These are phyloP conservation scores for Mus minutoides DNA, from an alignment of 2,797 vertebrate genomes.

Conservation along the genomic window DNA sequence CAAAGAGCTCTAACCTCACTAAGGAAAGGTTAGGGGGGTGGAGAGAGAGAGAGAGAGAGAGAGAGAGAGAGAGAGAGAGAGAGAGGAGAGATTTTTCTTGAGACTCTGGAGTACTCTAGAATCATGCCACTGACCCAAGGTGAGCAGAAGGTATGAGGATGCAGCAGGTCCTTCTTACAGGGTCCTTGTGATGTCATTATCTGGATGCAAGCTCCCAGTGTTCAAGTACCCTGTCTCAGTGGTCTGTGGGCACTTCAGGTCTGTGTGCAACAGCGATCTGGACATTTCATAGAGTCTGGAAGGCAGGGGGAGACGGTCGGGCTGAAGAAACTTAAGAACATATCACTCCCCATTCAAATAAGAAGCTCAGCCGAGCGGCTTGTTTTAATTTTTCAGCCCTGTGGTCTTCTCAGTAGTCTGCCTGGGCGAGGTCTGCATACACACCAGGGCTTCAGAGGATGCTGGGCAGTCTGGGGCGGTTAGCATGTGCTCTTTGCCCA, in stretches of 20 bases:
- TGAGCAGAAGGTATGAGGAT: neutral
- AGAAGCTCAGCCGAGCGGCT: neutral
- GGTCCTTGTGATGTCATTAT: neutral
- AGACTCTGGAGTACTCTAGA: neutral
- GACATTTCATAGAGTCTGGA: neutral
- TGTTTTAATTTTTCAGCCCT: neutral
- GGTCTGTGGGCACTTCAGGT: neutral
- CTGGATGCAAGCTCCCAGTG: neutral
- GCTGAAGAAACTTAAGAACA: neutral
- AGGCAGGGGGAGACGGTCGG: neutral
- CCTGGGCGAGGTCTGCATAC: conserved; percentile 29
- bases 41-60: neutral
- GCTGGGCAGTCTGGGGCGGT: neutral
- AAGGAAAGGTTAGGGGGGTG: neutral
- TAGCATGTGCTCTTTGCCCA: conserved; percentile 44
- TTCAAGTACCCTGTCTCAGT: neutral
- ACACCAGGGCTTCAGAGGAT: neutral
- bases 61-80: neutral
- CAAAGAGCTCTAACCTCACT: neutral
- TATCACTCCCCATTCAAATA: neutral
- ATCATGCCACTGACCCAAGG: neutral
- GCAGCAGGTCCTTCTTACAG: neutral
- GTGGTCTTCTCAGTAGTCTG: neutral
- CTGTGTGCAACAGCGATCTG: neutral
- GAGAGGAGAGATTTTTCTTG: neutral